phyloP scores from a whole-genome alignment of 1,140 invertebrate genomes.

The Ylistrum balloti region DNA sequence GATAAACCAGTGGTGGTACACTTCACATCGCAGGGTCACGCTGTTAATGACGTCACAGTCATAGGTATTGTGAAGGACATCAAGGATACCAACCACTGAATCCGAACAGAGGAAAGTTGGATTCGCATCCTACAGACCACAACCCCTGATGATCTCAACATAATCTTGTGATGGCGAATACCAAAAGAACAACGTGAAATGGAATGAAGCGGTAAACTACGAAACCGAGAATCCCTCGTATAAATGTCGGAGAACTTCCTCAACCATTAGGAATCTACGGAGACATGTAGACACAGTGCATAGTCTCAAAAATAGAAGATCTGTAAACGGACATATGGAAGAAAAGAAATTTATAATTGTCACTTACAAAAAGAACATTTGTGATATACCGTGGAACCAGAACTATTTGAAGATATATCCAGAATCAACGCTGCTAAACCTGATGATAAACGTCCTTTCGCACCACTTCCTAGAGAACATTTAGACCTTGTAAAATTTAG shows the following conservation, averaged over 20 bases:
- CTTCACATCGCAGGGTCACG: not conserved
- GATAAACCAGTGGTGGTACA: not conserved
- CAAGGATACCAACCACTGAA: not conserved
- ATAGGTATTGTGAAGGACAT: not conserved
- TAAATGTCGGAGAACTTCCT: not conserved
- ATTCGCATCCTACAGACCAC: not conserved
- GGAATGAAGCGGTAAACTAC: not conserved
- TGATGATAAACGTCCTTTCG: too few relatives aligned
- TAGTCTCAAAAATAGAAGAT: not conserved
- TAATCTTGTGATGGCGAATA: not conserved
- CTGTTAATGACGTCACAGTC: not conserved
- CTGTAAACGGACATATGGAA: not conserved
- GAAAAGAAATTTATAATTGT: not conserved
- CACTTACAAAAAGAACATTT: not conserved
- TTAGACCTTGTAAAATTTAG: conserved; percentile 41
- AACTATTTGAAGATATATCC: not conserved
- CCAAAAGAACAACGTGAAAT: not conserved
- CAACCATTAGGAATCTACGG: not conserved
- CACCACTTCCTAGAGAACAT: not conserved
- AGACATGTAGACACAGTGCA: not conserved
- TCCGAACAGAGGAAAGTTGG: not conserved
- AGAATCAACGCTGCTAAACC: not conserved
- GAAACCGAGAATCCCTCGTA: too few relatives aligned
- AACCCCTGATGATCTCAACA: not conserved
- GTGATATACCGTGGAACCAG: not conserved